Conservation (phyloP, 2,797 vertebrate genomes). For the Coregonus ussuriensis region DNA sequence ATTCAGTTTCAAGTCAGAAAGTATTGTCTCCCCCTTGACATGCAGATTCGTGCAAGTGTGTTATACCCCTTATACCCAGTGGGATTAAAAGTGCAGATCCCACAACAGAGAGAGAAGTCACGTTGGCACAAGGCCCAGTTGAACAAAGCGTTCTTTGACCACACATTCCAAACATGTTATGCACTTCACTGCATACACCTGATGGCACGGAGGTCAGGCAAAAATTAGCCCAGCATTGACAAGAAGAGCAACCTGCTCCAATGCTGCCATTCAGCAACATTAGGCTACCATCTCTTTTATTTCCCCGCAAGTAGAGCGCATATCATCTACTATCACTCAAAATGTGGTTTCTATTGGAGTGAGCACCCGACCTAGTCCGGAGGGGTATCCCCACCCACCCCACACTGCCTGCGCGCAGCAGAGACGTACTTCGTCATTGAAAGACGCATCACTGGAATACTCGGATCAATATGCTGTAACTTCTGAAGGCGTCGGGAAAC, state of each 20-base stretch:
- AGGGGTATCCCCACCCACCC: too few species aligned
- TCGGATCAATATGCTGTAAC: too few species aligned
- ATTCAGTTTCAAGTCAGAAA: neutral
- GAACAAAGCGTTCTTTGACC: slow-evolving; percentile 24
- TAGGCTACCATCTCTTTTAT: neutral
- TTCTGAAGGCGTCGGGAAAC: too few species aligned
- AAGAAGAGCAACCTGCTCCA: neutral
- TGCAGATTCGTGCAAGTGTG: neutral
- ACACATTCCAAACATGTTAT: slow-evolving; percentile 20
- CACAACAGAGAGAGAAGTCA: neutral
- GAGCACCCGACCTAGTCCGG: too few species aligned
- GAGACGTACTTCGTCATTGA: too few species aligned
- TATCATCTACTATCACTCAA: too few species aligned
- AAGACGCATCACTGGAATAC: too few species aligned
- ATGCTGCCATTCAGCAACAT: neutral
- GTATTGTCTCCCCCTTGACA: neutral
- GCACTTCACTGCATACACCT: neutral
- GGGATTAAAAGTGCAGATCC: neutral
- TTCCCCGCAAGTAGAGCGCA: neutral
- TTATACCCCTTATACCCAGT: too few species aligned
- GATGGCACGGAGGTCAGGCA: neutral
- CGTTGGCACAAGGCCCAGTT: neutral
- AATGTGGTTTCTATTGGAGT: too few species aligned
- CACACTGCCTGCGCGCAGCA: too few species aligned
- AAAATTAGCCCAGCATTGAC: slow-evolving; percentile 1